Percentiles rank a stretch among this genome's conserved stretches.
These are phyloP conservation scores for Australoheros facetus DNA, from an alignment of 2,797 vertebrate species.

Conservation along the genomic window DNA sequence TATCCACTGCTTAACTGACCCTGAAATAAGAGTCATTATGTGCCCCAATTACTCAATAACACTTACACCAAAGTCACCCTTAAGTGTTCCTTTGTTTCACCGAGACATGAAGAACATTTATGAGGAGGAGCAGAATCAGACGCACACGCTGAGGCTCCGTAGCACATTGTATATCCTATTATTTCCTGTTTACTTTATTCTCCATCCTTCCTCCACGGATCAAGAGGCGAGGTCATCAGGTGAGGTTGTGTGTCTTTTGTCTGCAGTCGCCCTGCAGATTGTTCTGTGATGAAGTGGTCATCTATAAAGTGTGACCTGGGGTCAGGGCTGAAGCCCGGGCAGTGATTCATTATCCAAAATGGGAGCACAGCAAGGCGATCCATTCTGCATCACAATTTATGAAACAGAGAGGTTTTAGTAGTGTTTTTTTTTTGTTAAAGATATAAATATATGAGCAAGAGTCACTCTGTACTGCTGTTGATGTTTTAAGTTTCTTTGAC, in stretches of 20 bases:
- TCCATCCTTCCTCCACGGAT: constrained; percentile 62
- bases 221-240: constrained; percentile 71
- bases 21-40: constrained; percentile 50
- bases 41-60: constrained; percentile 22
- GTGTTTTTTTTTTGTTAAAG: background rate
- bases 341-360: constrained; percentile 73
- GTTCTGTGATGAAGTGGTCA: constrained; percentile 81
- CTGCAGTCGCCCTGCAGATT: constrained; percentile 70
- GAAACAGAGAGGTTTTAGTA: constrained; percentile 5
- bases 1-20: constrained; percentile 45
- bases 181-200: constrained; percentile 68
- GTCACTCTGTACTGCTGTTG: background rate
- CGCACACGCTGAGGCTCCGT: background rate
- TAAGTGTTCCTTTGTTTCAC: background rate
- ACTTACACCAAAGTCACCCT: constrained; percentile 16
- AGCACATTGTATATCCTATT: background rate
- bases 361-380: constrained; percentile 38
- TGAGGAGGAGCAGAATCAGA: background rate
- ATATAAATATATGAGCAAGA: background rate
- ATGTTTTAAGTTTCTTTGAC: background rate
- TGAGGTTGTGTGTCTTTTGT: constrained; percentile 74
- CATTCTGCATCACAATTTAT: constrained; percentile 23
- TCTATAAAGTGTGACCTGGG: constrained; percentile 73
- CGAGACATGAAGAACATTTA: constrained; percentile 1
- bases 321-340: constrained; percentile 76